A percentile compares a stretch with the other conserved stretches of the same genome.
Evolutionary conservation across 2,797 vertebrate genomes (phyloP).

Genomic region (Sorex maritimensis): DNA sequence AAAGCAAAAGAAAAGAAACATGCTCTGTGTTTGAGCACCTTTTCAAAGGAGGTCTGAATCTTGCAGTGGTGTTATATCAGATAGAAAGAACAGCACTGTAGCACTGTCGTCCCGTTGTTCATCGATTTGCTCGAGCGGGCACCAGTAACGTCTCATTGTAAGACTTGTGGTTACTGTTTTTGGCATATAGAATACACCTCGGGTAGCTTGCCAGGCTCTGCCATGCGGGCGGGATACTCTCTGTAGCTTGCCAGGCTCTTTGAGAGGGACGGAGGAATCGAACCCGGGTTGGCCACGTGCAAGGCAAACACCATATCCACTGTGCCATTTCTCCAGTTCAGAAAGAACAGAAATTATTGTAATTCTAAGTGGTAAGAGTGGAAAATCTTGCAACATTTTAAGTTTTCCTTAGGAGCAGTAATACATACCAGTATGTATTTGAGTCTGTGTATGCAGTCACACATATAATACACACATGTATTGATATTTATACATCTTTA

Average conservation of each 20-base stretch:
- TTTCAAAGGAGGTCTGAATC: neutral
- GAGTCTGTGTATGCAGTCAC: neutral
- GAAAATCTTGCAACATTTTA: conserved; percentile 28
- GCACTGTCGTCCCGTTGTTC: too few species aligned
- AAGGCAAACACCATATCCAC: too few species aligned
- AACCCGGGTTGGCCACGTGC: too few species aligned
- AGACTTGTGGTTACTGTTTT: too few species aligned
- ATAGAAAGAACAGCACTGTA: neutral
- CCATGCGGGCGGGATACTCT: too few species aligned
- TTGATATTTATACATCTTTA: neutral
- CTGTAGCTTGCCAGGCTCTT: too few species aligned
- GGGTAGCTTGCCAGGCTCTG: too few species aligned
- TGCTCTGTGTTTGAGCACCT: neutral
- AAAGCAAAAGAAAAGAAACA: neutral
- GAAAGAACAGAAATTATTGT: neutral
- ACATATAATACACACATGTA: neutral
- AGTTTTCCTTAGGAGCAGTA: neutral
- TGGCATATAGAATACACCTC: too few species aligned
- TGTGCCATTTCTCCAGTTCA: too few species aligned
- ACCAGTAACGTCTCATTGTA: too few species aligned
- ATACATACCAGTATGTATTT: neutral
- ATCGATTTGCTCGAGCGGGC: too few species aligned
- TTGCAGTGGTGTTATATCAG: neutral
- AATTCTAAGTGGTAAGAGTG: conserved; percentile 20
- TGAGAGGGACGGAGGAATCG: too few species aligned